These are phyloP conservation scores for Cybosia mesomella DNA, from an alignment of 2,888 invertebrate species.

Conservation along the genomic window DNA sequence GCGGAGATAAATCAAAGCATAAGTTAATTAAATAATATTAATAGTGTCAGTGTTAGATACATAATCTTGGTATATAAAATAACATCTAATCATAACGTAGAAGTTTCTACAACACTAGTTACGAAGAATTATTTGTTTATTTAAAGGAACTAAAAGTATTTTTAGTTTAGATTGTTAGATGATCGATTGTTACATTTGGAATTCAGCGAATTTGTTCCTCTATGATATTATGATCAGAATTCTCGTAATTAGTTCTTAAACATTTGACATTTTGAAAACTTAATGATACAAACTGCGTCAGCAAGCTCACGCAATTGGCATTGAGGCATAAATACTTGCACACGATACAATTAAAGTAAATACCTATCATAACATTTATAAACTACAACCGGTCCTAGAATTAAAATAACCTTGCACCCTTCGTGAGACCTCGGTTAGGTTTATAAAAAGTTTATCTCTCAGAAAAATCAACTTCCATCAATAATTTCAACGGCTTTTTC, in stretches of 20 bases:
- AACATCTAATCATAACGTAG: too few species aligned
- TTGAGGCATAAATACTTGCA: background rate
- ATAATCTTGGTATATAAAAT: too few species aligned
- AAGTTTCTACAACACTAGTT: too few species aligned
- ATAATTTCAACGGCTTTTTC: too few species aligned
- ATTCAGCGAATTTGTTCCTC: background rate
- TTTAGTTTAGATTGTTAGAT: background rate
- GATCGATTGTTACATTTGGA: background rate
- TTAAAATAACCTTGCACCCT: background rate
- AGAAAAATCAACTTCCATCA: too few species aligned
- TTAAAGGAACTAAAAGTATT: too few species aligned
- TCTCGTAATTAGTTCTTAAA: background rate
- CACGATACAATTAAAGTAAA: background rate
- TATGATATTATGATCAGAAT: background rate
- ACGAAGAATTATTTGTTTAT: too few species aligned
- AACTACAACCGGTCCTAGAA: conserved; percentile 1
- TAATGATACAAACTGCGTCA: background rate
- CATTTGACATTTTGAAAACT: background rate
- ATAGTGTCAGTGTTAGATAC: too few species aligned
- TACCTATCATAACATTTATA: background rate
- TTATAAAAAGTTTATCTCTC: too few species aligned
- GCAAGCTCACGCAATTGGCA: background rate
- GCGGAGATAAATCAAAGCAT: too few species aligned
- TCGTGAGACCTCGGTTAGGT: too few species aligned
- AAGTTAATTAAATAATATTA: too few species aligned